These are phyloP conservation scores for Tenebrio molitor DNA, from an alignment of 1,140 invertebrate species.

Conservation along the genomic window DNA sequence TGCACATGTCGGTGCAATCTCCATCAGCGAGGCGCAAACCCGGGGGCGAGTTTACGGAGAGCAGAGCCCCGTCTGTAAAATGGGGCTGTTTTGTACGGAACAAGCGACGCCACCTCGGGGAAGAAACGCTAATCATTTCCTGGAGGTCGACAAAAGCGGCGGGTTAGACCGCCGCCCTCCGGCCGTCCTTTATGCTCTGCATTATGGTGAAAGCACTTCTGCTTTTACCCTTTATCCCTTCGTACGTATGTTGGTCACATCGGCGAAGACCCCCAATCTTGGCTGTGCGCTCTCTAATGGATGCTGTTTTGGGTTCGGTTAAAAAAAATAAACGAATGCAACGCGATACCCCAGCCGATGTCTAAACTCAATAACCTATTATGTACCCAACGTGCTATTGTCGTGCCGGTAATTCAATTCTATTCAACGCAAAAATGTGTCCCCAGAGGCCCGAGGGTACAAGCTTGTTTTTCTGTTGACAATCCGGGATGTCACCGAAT, in stretches of 20 bases:
- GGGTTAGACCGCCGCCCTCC: constrained; percentile 15
- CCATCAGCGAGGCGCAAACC: not conserved
- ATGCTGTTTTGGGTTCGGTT: constrained; percentile 2
- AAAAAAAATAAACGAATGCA: constrained; percentile 10
- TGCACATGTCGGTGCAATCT: constrained; percentile 26
- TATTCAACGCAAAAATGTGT: constrained; percentile 52
- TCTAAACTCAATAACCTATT: constrained; percentile 47
- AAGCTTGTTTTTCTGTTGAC: constrained; percentile 49
- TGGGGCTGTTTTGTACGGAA: constrained; percentile 19
- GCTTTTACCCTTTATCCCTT: constrained; percentile 14
- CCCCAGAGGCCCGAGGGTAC: constrained; percentile 33
- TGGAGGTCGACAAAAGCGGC: constrained; percentile 40
- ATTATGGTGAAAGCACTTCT: constrained; percentile 27
- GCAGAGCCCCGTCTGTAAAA: constrained; percentile 6
- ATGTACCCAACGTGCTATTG: constrained; percentile 47
- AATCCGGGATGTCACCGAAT: constrained; percentile 50
- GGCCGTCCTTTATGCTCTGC: constrained; percentile 42
- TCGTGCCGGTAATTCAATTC: constrained; percentile 52
- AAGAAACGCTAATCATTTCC: constrained; percentile 52
- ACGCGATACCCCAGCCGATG: constrained; percentile 27
- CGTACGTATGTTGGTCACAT: constrained; percentile 30
- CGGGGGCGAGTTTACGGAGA: not conserved
- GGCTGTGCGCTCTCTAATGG: not conserved
- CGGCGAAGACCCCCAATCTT: constrained; percentile 5
- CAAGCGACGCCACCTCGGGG: constrained; percentile 39